Base-by-base conservation (phyloP, 1,140 invertebrate genomes). In the Hetaerina americana region DNA sequence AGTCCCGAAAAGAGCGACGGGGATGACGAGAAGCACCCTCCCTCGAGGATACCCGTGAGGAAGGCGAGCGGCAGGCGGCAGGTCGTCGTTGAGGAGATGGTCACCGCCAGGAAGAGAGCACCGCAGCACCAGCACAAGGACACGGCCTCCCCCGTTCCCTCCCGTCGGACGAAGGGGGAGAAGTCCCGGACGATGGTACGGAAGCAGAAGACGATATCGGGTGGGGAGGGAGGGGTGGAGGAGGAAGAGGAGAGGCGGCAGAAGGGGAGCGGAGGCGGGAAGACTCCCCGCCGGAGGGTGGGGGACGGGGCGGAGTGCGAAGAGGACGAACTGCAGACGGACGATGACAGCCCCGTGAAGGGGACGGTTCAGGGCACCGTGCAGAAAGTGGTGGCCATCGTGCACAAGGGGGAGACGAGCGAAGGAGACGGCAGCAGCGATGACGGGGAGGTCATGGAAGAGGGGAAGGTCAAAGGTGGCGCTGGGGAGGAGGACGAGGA, bases 391-490 rank as follows among this genome's bases (percentile, higher is more conserved):
- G 40, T 57, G 2, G 66, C 76, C 1, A 66, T 76, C 5, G 74
- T 76, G 8, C 75, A 22, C 76, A 77, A 75, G 71, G 70, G 72
- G 27, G 69, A 57, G 27, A 10, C 28, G 22, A 66, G 70, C 68
- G 40, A 73, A 15, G 68, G 71, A 71, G 68, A 27, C 10, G 66
- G 25, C 28, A 26, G 74, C 66, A 70, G 18, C 0, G 24, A 28
- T 31, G 57, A 27, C 15, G 12, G 15, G 22, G 71, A 26, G 1
- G 25, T 25, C 27, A 73, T 27, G 68, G 27, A 81, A 80, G 80
- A 82, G 75, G 76, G 78, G 29, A 79, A 80, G 75, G 80, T 79
- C 26, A 80, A 75, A 71, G 78, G 79, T 77, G 79, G 80, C 70
- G 79, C 79, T 24, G 81, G 28, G 0, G 73, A 69, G 69, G 66